Evolutionary conservation across 2,113 vertebrate species (phyloP).

Genomic region (Prionailurus viverrinus): DNA sequence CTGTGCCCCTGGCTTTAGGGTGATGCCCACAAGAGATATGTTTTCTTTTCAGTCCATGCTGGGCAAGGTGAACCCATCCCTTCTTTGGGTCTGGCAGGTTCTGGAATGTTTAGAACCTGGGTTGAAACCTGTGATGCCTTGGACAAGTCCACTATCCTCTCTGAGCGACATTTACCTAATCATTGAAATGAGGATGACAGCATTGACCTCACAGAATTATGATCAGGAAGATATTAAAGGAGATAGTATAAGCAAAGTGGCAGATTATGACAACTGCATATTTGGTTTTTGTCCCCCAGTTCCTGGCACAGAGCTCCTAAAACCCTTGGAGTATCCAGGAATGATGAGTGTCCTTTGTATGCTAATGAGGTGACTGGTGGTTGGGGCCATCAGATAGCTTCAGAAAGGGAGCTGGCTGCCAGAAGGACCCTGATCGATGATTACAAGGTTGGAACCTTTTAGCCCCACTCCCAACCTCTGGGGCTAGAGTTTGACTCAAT

Average conservation of each 20-base stretch:
- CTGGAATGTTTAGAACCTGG: neutral
- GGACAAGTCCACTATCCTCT: neutral
- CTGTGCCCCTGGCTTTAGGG: accelerated
- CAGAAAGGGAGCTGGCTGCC: neutral
- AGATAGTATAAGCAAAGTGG: neutral
- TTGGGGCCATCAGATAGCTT: neutral
- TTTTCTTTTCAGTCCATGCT: accelerated
- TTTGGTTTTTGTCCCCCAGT: neutral
- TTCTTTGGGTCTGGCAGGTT: neutral
- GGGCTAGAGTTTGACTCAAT: neutral
- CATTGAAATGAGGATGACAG: neutral
- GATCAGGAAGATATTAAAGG: conserved; percentile 8
- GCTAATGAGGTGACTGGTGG: neutral
- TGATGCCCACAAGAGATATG: neutral
- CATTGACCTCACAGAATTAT: neutral
- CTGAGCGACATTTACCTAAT: neutral
- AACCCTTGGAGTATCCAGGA: neutral
- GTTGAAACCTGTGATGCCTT: neutral
- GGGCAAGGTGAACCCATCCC: neutral
- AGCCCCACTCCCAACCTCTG: neutral
- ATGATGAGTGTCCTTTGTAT: neutral
- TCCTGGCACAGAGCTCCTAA: neutral
- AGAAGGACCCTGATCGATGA: neutral
- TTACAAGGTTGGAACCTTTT: neutral
- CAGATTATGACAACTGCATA: neutral